Base-by-base conservation (phyloP, 2,113 vertebrate species). In the Vombatus ursinus region DNA sequence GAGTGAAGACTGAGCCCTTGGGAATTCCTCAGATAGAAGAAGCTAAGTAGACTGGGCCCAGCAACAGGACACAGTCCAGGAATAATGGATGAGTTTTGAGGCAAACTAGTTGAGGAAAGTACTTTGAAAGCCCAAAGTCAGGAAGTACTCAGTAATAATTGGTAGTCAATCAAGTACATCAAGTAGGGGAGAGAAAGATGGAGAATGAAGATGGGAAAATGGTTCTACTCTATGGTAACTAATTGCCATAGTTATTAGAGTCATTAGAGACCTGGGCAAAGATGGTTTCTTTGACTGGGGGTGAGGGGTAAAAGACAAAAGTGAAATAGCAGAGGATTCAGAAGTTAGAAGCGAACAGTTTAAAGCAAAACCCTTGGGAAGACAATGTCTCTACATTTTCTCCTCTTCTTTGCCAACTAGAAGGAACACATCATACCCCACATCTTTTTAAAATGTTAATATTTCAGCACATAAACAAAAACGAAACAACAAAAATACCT, bases 401-500 rank as follows among this genome's bases (percentile, higher is more conserved):
- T 92, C 91, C 37, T 16, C 91, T 4, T 50, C 22, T n/a, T 53
- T 96, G 95, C 48, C 47, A 95, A 93, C n/a, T 61, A 6, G 1
- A 8, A 52, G 44, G 50, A 91, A 44, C 47, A 52, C 1, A 92
- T 5, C 92, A 23, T 89, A 7, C 1, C 31, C 89, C n/a, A 44
- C n/a, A 84, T 44, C 68, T 44, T 44, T 84, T 84, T 2, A 44
- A 84, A 84, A 44, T 84, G 37, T 84, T 84, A n/a, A 84, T 44
- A 84, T 44, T 84, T 44, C 6, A 84, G 37, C n/a, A 84, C n/a
- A 23, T 44, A 84, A 89, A 95, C 23, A 92, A 90, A 97, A 91
- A 44, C 61, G 89, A 96, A 96, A 92, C 47, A 93, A 89, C 22
- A 28, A 77, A 94, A 95, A 95, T 84, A 8, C 61, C 31, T 94